Percentiles rank a stretch among this genome's conserved stretches.
Evolutionary conservation across 2,888 invertebrate genomes (phyloP).

Genomic region (Anoplius nigerrimus): DNA sequence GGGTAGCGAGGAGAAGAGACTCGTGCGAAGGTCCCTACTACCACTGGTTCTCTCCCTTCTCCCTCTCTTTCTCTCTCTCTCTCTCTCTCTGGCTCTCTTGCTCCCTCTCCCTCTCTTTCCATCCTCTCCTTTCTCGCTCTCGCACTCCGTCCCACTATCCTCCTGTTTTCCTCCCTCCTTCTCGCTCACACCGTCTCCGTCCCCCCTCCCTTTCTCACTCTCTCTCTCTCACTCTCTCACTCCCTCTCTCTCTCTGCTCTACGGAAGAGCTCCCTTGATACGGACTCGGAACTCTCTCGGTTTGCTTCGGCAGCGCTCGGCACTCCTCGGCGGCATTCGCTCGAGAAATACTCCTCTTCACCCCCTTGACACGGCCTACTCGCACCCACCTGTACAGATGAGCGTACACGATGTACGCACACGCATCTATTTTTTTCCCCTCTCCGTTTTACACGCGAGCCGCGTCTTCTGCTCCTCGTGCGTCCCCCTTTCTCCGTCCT

Average conservation of each 20-base stretch:
- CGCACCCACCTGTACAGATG: no score
- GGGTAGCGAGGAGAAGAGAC: slow-evolving; percentile 57
- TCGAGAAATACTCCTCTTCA: slow-evolving; percentile 24
- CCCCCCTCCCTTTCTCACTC: slow-evolving; percentile 21
- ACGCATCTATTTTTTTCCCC: slow-evolving; percentile 14
- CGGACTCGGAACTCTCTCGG: slow-evolving; percentile 8
- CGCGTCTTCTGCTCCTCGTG: slow-evolving; percentile 2
- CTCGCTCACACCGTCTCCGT: slow-evolving; percentile 3
- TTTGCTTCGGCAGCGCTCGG: slow-evolving; percentile 35
- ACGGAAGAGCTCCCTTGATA: slow-evolving; percentile 10
- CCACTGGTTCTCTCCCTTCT: slow-evolving; percentile 34
- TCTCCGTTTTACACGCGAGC: slow-evolving; percentile 7
- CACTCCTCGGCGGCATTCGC: slow-evolving; percentile 30
- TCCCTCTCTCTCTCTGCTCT: slow-evolving; percentile 10
- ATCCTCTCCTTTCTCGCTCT: slow-evolving; percentile 12
- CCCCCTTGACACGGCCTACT: slow-evolving; percentile 27
- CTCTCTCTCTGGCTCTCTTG: slow-evolving; percentile 22
- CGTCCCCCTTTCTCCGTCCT: no score
- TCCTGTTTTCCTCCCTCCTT: slow-evolving; percentile 26
- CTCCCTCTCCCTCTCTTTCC: slow-evolving; percentile 17
- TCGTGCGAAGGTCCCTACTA: slow-evolving; percentile 54
- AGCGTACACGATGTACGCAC: slow-evolving; percentile 22
- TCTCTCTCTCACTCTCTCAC: slow-evolving; percentile 15
- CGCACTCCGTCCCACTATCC: slow-evolving; percentile 19
- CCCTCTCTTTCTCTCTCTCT: slow-evolving; percentile 38